Evolutionary conservation across 2,888 invertebrate species (phyloP).

Genomic region (Lapara coniferarum): DNA sequence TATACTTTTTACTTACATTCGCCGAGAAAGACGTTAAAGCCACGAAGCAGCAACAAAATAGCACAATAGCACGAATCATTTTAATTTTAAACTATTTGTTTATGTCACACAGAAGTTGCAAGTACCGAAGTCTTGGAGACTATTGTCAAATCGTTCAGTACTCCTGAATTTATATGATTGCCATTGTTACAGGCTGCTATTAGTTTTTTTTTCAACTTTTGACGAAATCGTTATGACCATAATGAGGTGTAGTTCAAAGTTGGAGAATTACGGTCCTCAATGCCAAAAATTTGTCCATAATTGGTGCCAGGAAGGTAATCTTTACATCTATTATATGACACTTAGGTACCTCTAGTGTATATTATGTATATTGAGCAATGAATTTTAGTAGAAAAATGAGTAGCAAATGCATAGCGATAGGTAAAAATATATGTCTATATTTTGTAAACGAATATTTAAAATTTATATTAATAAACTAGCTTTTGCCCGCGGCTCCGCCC

Average conservation of each 20-base stretch:
- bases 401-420: too few species aligned
- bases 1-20: slow-evolving; percentile 47
- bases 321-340: not conserved
- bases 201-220: slow-evolving; percentile 28
- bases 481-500: too few species aligned
- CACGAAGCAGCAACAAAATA: slow-evolving; percentile 47
- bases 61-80: slow-evolving; percentile 50
- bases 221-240: slow-evolving; percentile 10
- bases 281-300: slow-evolving; percentile 11
- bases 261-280: slow-evolving; percentile 22
- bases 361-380: not conserved
- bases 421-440: too few species aligned
- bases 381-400: too few species aligned
- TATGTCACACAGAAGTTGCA: slow-evolving; percentile 8
- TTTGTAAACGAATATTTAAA: too few species aligned
- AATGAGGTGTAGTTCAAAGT: slow-evolving; percentile 20
- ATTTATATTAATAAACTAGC: too few species aligned
- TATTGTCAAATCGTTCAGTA: slow-evolving; percentile 34
- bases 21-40: slow-evolving; percentile 47
- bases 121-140: slow-evolving; percentile 31
- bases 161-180: slow-evolving; percentile 44
- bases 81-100: slow-evolving; percentile 34
- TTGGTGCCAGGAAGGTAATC: slow-evolving; percentile 8
- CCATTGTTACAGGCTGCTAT: slow-evolving; percentile 31
- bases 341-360: too few species aligned